These are phyloP conservation scores for Bubo bubo DNA, from an alignment of 2,113 vertebrate species.

Conservation along the genomic window DNA sequence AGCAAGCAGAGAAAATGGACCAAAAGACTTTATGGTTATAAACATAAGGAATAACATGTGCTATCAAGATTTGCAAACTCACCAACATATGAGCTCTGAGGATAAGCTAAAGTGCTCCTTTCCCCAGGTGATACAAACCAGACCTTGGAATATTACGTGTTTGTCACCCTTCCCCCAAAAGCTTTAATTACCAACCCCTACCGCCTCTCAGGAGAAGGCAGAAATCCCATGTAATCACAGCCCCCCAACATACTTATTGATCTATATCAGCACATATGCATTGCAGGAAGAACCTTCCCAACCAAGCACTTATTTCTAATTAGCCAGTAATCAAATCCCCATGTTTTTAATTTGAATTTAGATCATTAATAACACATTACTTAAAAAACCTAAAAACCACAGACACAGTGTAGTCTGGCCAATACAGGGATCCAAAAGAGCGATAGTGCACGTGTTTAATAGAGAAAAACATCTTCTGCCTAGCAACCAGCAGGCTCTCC, in stretches of 20 bases:
- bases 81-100: not conserved
- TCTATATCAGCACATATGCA: not conserved
- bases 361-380: not conserved
- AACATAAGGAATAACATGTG: not conserved
- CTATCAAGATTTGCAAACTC: not conserved
- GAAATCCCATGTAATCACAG: not conserved
- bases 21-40: not conserved
- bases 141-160: not conserved
- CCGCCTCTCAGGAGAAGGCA: not conserved
- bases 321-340: not conserved
- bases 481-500: conserved; percentile 49
- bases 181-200: not conserved
- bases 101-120: not conserved
- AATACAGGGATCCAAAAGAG: not conserved
- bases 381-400: not conserved
- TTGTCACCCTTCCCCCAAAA: not conserved
- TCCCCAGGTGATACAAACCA: not conserved
- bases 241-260: not conserved
- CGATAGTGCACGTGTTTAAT: not conserved
- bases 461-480: conserved; percentile 48
- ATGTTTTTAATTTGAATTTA: not conserved
- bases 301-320: not conserved
- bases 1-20: conserved; percentile 3
- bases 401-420: not conserved
- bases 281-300: not conserved